Base-by-base conservation (phyloP, 2,113 vertebrate genomes). In the Passer domesticus region DNA sequence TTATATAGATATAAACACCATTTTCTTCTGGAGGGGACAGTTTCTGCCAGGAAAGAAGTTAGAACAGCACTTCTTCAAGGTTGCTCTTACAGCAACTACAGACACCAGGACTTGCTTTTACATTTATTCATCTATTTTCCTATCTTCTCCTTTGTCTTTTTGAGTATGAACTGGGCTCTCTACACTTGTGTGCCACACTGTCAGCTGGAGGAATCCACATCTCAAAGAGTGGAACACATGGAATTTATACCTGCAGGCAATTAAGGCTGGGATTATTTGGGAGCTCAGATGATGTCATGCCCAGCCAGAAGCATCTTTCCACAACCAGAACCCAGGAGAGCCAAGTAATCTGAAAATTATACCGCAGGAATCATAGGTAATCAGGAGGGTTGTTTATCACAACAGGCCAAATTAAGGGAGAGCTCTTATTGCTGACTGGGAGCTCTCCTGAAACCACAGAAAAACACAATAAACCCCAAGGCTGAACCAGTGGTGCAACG, bases 341-440 rank as follows among this genome's bases (percentile, higher is more conserved):
- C 22, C 92, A 33, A 94, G 87, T 86, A 94, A 95, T 90, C 81
- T 85, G 95, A 87, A 96, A 95, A 90, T 90, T 90, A 84, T 7
- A 64, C 85, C 7, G 3, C 64, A 91, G 87, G 90, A 90, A 86
- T 92, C 92, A 94, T 58, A 92, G 94, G 93, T 83, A 88, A 96
- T 96, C 91, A 96, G 94, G 55, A 93, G 74, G 60, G 64, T 3
- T 81, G 87, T 91, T 96, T 68, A 93, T 90, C 92, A 94, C 90
- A 89, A 89, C 53, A 53, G 55, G 83, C 69, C 35, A 91, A 89
- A 91, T 95, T 55, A 84, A 31, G 39, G 58, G 9, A 77, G 77
- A 88, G 80, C 43, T 79, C 60, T 68, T 91, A 92, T 55, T 94
- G 85, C 88, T 92, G 84, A 77, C 60, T 73, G 83, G 69, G 80